Conservation (phyloP, 2,797 vertebrate genomes). For the Malurus splendens region DNA sequence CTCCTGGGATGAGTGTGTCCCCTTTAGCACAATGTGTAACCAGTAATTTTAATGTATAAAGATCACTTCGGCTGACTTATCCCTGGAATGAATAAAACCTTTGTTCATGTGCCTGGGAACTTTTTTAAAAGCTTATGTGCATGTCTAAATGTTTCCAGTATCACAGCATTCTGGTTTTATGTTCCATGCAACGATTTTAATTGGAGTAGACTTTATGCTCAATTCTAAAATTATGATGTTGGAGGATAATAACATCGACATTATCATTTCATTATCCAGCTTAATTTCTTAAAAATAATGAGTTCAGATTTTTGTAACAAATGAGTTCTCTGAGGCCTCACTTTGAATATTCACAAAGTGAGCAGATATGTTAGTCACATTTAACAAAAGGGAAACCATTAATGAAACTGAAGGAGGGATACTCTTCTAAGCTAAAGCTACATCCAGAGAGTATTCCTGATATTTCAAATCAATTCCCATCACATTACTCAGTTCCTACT, state of each 20-base stretch:
- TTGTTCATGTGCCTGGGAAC: slow-evolving; percentile 30
- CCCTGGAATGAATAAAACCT: slow-evolving; percentile 37
- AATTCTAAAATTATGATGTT: slow-evolving; percentile 2
- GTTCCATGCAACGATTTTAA: slow-evolving; percentile 26
- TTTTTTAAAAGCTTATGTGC: slow-evolving; percentile 20
- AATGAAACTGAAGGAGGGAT: background rate
- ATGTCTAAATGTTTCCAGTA: slow-evolving; percentile 29
- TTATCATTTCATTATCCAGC: slow-evolving; percentile 5
- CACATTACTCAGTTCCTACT: background rate
- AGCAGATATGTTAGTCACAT: background rate
- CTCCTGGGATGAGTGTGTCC: background rate
- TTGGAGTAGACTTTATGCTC: slow-evolving; percentile 13
- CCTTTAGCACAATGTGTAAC: background rate
- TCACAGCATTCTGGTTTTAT: slow-evolving; percentile 25
- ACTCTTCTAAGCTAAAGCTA: background rate
- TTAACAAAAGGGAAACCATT: background rate
- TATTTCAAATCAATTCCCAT: background rate
- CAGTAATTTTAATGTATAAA: slow-evolving; percentile 15
- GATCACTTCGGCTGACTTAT: slow-evolving; percentile 34
- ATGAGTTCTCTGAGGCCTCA: background rate
- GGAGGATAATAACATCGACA: background rate
- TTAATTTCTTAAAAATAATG: slow-evolving; percentile 23
- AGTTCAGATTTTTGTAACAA: background rate
- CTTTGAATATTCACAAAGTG: background rate
- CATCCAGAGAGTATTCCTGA: background rate